Evolutionary conservation across 2,113 vertebrate genomes (phyloP).

Genomic region (Triplophysa tibetana): DNA sequence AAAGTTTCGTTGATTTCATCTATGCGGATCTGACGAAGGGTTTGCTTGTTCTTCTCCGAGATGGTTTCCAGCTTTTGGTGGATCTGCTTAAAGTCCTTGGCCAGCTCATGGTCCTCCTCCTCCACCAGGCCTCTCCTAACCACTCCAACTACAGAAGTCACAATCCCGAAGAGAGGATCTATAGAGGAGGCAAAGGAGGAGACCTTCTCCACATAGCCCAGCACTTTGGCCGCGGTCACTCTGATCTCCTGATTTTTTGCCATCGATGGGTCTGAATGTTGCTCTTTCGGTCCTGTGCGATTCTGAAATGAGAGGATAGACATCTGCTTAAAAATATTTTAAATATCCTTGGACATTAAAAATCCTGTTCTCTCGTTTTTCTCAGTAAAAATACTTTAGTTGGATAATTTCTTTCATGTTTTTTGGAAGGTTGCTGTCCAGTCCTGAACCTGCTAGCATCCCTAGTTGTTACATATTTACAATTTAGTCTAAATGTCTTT

Average conservation of each 20-base stretch:
- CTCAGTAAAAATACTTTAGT: no score
- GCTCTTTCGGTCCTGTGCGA: slow-evolving; percentile 11
- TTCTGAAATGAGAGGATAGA: slow-evolving; percentile 18
- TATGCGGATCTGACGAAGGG: slow-evolving; percentile 69
- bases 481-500: not conserved
- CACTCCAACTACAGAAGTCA: slow-evolving; percentile 74
- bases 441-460: slow-evolving; percentile 48
- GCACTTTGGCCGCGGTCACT: slow-evolving; percentile 66
- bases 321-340: not conserved
- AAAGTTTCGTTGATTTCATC: slow-evolving; percentile 74
- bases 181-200: slow-evolving; percentile 76
- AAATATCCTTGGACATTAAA: no score
- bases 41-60: slow-evolving; percentile 70
- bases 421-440: slow-evolving; percentile 53
- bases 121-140: slow-evolving; percentile 66
- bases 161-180: slow-evolving; percentile 73
- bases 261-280: slow-evolving; percentile 60
- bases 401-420: not conserved
- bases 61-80: slow-evolving; percentile 70
- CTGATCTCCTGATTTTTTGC: slow-evolving; percentile 62
- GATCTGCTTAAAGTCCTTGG: slow-evolving; percentile 70
- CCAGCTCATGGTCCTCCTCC: slow-evolving; percentile 62
- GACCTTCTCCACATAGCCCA: slow-evolving; percentile 74
- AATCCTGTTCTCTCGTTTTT: no score
- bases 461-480: not conserved